phyloP scores from a whole-genome alignment of 2,888 invertebrate genomes.

The Eupithecia pulchellata region DNA sequence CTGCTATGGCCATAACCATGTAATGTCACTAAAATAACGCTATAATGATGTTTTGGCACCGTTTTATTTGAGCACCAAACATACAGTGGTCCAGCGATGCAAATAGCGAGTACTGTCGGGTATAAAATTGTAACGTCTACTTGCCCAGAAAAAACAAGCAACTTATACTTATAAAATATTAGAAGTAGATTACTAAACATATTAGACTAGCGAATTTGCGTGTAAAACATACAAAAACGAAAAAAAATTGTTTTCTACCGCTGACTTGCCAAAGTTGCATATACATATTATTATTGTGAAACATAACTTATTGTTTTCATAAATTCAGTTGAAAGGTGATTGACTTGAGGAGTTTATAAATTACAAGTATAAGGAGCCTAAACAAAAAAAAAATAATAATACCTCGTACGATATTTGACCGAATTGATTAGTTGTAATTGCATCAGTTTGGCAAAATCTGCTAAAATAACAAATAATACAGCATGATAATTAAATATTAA shows the following conservation, averaged over 20 bases:
- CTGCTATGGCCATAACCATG: slow-evolving; percentile 18
- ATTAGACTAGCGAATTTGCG: too few relatives aligned
- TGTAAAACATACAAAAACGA: too few relatives aligned
- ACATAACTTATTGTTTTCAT: too few relatives aligned
- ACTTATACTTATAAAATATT: not conserved
- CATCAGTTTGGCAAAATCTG: not conserved
- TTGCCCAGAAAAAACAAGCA: too few relatives aligned
- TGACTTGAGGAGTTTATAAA: not conserved
- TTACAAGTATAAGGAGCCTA: not conserved
- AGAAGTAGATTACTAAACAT: not conserved
- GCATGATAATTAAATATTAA: not conserved
- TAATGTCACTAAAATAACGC: slow-evolving; percentile 21
- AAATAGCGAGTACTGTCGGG: slow-evolving; percentile 39
- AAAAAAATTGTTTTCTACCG: too few relatives aligned
- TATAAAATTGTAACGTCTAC: slow-evolving; percentile 1
- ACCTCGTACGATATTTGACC: not conserved
- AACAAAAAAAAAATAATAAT: not conserved
- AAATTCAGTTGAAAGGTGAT: not conserved
- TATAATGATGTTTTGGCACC: slow-evolving; percentile 68
- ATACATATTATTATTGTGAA: too few relatives aligned
- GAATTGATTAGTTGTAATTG: not conserved
- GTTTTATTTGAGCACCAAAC: slow-evolving; percentile 53
- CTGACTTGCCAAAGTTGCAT: too few relatives aligned
- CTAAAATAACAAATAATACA: not conserved
- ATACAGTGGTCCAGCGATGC: slow-evolving; percentile 44